Percentiles rank a stretch among this genome's conserved stretches.
These are phyloP conservation scores for Acanthopagrus latus DNA, from an alignment of 2,797 vertebrate species.

Conservation along the genomic window DNA sequence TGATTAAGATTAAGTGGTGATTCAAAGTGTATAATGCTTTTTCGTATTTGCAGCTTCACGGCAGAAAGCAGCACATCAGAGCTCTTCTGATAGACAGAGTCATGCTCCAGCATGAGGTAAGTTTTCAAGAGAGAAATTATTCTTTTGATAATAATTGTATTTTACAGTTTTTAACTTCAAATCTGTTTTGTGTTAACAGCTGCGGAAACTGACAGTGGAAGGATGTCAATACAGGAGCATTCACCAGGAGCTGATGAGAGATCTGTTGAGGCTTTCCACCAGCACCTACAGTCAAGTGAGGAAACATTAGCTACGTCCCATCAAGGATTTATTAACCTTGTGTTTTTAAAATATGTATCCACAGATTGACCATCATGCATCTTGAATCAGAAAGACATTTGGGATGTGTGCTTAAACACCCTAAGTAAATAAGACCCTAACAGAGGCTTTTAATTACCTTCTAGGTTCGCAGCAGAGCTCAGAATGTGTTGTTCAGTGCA, in stretches of 20 bases:
- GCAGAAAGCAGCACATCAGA: constrained; percentile 97
- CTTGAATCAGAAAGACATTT: not conserved
- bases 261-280: constrained; percentile 94
- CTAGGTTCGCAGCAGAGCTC: constrained; percentile 96
- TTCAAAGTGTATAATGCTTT: not conserved
- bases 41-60: constrained; percentile 89
- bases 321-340: not conserved
- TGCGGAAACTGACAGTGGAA: constrained; percentile 94
- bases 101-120: constrained; percentile 98
- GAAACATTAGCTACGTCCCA: not conserved
- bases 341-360: not conserved
- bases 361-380: not conserved
- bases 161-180: constrained; percentile 14
- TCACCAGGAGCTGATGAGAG: constrained; percentile 94
- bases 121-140: not conserved
- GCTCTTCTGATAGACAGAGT: constrained; percentile 96
- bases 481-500: constrained; percentile 94
- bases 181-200: constrained; percentile 76
- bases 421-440: not conserved
- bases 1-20: not conserved
- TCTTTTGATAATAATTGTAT: not conserved
- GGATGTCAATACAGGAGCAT: constrained; percentile 94
- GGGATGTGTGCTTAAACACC: not conserved
- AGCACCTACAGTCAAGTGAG: constrained; percentile 97
- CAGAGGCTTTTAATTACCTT: not conserved